A percentile compares a stretch with the other conserved stretches of the same genome.
Conservation (phyloP, 2,113 vertebrate genomes). For the Phainopepla nitens region DNA sequence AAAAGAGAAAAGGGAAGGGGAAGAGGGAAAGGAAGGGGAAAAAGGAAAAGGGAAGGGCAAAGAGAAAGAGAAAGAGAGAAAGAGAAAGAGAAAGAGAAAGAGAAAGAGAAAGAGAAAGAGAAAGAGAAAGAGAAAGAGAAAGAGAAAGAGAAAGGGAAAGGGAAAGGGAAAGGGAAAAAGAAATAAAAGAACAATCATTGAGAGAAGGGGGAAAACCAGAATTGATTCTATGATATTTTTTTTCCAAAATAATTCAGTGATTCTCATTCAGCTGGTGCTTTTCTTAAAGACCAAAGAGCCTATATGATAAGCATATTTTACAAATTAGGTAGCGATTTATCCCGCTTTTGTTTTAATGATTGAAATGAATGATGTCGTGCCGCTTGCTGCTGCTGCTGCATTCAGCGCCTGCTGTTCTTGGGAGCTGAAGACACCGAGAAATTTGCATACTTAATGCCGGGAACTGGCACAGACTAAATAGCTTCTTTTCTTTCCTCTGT, state of each 20-base stretch:
- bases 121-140: neutral
- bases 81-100: neutral
- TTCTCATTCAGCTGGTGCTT: conserved; percentile 70
- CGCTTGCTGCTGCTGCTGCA: conserved; percentile 63
- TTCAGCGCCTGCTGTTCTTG: conserved; percentile 73
- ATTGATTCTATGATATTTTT: conserved; percentile 28
- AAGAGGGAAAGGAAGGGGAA: neutral
- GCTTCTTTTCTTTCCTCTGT: conserved; percentile 69
- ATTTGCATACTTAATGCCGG: conserved; percentile 77
- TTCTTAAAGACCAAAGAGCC: conserved; percentile 71
- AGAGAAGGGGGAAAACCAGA: conserved; percentile 1
- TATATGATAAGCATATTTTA: conserved; percentile 75
- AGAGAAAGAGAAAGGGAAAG: fast-evolving
- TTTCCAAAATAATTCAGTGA: conserved; percentile 61
- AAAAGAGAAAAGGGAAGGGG: neutral
- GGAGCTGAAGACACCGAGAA: conserved; percentile 69
- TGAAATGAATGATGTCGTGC: conserved; percentile 76
- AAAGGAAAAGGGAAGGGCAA: neutral
- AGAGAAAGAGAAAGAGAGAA: neutral
- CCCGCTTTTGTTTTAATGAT: conserved; percentile 78
- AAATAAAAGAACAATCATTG: conserved; percentile 52
- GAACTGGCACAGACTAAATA: conserved; percentile 75
- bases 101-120: neutral
- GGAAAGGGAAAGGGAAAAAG: neutral
- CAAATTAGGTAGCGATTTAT: conserved; percentile 76